Conservation (phyloP, 2,888 invertebrate species). For the Rugalucina vietnamica region DNA sequence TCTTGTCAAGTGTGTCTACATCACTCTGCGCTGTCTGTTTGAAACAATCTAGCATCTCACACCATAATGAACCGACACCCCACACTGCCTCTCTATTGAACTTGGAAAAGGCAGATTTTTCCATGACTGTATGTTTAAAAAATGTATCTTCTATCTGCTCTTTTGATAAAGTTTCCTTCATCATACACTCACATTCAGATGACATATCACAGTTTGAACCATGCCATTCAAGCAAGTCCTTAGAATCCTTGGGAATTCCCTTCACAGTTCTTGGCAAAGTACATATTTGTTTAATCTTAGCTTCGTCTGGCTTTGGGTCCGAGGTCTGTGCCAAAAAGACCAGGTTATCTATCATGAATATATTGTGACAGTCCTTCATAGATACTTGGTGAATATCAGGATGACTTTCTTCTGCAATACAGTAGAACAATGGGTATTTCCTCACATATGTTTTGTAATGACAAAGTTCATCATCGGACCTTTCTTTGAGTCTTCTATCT, state of each 20-base stretch:
- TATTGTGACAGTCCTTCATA: neutral
- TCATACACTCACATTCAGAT: neutral
- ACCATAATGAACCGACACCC: neutral
- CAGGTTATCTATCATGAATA: neutral
- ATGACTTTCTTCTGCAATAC: neutral
- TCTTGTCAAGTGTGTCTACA: neutral
- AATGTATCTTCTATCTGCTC: neutral
- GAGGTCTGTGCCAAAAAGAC: neutral
- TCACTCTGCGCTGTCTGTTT: neutral
- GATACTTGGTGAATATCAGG: neutral
- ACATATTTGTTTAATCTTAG: neutral
- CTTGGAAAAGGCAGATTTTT: neutral
- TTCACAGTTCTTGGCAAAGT: neutral
- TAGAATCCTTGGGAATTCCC: neutral
- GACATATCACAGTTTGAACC: neutral
- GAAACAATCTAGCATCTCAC: neutral
- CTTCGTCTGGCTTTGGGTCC: neutral
- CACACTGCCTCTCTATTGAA: neutral
- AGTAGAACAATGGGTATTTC: too few relatives aligned
- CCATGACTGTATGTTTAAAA: neutral
- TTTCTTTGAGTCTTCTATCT: neutral
- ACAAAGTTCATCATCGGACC: conserved; percentile 4
- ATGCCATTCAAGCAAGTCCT: neutral
- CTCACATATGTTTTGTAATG: neutral
- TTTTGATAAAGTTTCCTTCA: neutral